Evolutionary conservation across 2,113 vertebrate genomes (phyloP), one percentile per base, ranked within the genome.

Genomic region (Hyla sarda): DNA sequence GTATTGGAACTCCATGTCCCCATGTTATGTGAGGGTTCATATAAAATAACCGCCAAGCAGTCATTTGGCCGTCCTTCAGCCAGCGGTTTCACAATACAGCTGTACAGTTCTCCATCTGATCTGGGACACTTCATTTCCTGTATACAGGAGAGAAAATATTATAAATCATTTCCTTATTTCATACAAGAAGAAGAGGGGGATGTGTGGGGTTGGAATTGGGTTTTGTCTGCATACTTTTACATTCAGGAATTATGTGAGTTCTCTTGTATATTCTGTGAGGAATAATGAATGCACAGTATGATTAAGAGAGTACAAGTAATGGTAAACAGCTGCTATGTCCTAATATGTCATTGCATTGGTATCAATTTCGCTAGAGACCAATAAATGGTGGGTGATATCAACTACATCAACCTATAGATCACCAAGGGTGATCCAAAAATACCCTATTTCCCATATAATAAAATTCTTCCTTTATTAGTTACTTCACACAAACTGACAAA

Each of bases 151-250:
- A 72, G 47, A 77, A 80, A 86, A 81, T 45, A 60, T 86, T 86
- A 86, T 80, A 80, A 79, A 85, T 85, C 58, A 85, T 54, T 65
- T 7, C 54, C 48, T 45, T 52, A 76, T 74, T 84, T 80, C 77
- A 62, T 80, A 45, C 23, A 79, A 76, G 0, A 52, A 45, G 30
- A 32, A 52, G 23, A 80, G 19, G 23, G 56, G 56, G 37, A 41
- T 37, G 52, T 56, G 75, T 34, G 56, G 56, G 77, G 37, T 10
- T 80, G 52, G 52, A 79, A 52, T 77, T 52, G 48, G 32, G 50
- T 52, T 52, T 19, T 16, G 23, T 58, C 25, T 34, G 41, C 54
- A 60, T 60, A 60, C 32, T 45, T 79, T 79, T 13, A 79, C 60
- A 41, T 60, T 79, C 30, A 32, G 30, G 34, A 41, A 58, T 60